Conservation (phyloP, 2,113 vertebrate species). For the Saimiri boliviensis region DNA sequence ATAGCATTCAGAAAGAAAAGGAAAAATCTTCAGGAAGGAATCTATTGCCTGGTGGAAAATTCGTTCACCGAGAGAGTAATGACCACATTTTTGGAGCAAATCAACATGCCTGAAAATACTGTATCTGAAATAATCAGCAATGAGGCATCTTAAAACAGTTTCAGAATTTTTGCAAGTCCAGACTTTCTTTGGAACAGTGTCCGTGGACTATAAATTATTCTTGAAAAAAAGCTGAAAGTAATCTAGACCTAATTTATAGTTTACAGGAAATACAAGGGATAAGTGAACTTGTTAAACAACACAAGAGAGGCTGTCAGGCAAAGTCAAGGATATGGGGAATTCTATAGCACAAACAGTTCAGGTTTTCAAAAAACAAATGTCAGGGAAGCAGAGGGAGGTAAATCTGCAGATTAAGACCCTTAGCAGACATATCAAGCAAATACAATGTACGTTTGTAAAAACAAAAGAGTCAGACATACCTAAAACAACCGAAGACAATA, state of each 20-base stretch:
- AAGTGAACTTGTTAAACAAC: not conserved
- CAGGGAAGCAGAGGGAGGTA: no score
- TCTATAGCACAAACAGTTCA: no score
- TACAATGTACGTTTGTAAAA: not conserved
- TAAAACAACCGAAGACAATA: not conserved
- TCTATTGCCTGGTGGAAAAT: not conserved
- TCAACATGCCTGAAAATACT: not conserved
- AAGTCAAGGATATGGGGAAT: no score
- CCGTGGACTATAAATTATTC: not conserved
- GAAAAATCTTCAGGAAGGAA: not conserved
- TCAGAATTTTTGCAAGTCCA: not conserved
- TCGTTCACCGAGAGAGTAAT: not conserved
- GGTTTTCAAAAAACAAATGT: not conserved
- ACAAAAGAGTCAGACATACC: rapidly evolving
- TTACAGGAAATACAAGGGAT: not conserved
- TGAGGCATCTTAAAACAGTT: not conserved
- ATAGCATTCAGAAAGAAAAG: not conserved
- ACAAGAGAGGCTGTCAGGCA: no score
- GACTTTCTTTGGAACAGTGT: not conserved
- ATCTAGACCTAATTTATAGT: not conserved
- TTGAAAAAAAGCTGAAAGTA: not conserved
- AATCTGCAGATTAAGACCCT: no score
- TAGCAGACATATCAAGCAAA: not conserved
- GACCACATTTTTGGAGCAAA: not conserved
- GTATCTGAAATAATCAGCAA: not conserved